A percentile compares a stretch with the other conserved stretches of the same genome.
These are phyloP conservation scores for Oreochromis aureus DNA, from an alignment of 2,113 vertebrate species.

Conservation along the genomic window DNA sequence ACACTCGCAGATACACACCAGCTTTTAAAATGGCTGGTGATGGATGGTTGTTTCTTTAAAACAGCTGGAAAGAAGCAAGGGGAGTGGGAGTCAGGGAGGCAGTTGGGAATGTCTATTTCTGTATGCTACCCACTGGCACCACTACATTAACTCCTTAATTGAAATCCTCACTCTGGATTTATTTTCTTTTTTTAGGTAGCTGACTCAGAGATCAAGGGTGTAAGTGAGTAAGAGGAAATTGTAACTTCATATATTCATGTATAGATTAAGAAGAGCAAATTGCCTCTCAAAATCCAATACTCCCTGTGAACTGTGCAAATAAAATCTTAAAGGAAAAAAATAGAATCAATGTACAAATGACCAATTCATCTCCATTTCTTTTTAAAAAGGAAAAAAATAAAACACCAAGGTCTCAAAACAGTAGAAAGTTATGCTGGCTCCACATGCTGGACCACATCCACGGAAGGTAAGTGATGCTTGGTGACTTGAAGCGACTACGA, in stretches of 20 bases:
- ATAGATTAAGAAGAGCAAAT: background rate
- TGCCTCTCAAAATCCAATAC: background rate
- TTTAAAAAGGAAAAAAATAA: background rate
- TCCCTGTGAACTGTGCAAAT: background rate
- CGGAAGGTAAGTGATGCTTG: background rate
- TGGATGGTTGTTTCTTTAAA: constrained; percentile 24
- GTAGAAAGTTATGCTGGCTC: background rate
- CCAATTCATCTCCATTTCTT: background rate
- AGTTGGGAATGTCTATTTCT: constrained; percentile 26
- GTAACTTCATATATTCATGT: background rate
- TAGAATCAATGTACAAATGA: background rate
- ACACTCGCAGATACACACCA: background rate
- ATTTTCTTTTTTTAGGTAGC: background rate
- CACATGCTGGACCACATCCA: background rate
- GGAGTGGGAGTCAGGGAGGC: constrained; percentile 4
- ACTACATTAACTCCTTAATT: constrained; percentile 29
- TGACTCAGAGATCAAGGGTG: constrained; percentile 6
- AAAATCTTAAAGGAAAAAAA: background rate
- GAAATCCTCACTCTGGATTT: background rate
- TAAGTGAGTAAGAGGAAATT: background rate
- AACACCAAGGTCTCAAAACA: background rate
- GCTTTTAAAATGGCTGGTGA: constrained; percentile 10
- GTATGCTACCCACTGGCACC: background rate
- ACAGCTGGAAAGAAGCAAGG: constrained; percentile 24
- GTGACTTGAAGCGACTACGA: background rate